These are phyloP conservation scores for Dicaeum eximium DNA, from an alignment of 2,113 vertebrate species.

Conservation along the genomic window DNA sequence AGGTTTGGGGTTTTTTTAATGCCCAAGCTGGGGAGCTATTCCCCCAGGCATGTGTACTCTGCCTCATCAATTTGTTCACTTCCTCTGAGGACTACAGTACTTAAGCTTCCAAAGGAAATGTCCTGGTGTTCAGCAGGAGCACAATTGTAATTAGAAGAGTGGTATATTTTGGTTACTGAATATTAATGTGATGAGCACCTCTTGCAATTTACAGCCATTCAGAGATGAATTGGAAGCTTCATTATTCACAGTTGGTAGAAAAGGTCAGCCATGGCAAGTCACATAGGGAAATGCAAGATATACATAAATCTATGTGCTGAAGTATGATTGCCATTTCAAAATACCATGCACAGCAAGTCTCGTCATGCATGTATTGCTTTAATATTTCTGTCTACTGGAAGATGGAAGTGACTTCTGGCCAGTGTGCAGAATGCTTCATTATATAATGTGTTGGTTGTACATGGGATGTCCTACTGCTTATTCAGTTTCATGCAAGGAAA, in stretches of 20 bases:
- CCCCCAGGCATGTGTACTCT: neutral
- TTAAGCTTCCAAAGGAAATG: neutral
- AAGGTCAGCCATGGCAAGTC: constrained; percentile 1
- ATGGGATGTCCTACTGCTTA: neutral
- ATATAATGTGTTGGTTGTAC: neutral
- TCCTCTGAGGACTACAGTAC: neutral
- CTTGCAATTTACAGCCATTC: constrained; percentile 5
- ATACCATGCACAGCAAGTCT: fast-evolving
- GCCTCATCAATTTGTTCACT: neutral
- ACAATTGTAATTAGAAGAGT: neutral
- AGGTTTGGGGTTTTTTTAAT: neutral
- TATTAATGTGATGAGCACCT: constrained; percentile 7
- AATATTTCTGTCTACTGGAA: neutral
- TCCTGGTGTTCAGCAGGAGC: neutral
- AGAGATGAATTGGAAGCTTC: neutral
- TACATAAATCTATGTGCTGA: neutral
- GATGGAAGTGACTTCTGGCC: neutral
- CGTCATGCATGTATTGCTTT: neutral
- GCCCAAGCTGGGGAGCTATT: neutral
- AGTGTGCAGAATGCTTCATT: neutral
- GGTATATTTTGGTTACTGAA: constrained; percentile 7
- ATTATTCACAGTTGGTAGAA: neutral
- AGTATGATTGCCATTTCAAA: neutral
- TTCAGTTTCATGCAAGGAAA: neutral
- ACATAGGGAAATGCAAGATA: neutral